Conservation (phyloP, 2,888 invertebrate species). For the Troides aeacus region DNA sequence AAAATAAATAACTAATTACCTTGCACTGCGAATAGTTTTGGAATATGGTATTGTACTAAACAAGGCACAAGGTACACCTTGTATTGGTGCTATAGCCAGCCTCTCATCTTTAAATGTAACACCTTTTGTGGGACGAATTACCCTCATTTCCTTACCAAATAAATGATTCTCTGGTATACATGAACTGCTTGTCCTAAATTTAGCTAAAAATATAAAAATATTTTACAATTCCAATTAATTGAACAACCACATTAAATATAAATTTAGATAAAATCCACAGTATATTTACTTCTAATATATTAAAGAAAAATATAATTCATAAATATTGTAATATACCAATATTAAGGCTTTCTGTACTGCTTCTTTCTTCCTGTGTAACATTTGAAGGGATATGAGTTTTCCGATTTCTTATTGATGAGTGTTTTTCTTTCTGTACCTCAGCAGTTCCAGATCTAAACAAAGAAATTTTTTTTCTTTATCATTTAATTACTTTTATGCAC, state of each 20-base stretch:
- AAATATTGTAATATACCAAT: constrained; percentile 62
- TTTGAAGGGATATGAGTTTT: constrained; percentile 76
- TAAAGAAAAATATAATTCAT: background rate
- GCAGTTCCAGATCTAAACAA: constrained; percentile 49
- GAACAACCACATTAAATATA: constrained; percentile 1
- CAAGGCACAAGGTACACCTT: constrained; percentile 89
- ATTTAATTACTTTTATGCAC: no score
- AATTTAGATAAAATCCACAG: background rate
- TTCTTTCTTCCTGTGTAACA: constrained; percentile 82
- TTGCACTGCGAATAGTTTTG: constrained; percentile 81
- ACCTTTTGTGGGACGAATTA: constrained; percentile 81
- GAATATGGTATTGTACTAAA: constrained; percentile 94
- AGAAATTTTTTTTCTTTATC: background rate
- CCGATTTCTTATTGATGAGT: constrained; percentile 51
- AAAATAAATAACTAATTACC: constrained; percentile 61
- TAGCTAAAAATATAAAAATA: constrained; percentile 49
- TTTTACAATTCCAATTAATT: background rate
- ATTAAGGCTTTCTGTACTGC: constrained; percentile 90
- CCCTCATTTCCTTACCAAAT: constrained; percentile 78
- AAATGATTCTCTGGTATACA: constrained; percentile 79
- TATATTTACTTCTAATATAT: no score
- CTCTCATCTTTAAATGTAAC: constrained; percentile 89
- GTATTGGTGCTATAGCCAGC: constrained; percentile 88
- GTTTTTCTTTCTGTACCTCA: constrained; percentile 67
- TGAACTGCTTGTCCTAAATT: constrained; percentile 74